Evolutionary conservation across 2,888 invertebrate genomes (phyloP).

Genomic region (Xylota segnis): DNA sequence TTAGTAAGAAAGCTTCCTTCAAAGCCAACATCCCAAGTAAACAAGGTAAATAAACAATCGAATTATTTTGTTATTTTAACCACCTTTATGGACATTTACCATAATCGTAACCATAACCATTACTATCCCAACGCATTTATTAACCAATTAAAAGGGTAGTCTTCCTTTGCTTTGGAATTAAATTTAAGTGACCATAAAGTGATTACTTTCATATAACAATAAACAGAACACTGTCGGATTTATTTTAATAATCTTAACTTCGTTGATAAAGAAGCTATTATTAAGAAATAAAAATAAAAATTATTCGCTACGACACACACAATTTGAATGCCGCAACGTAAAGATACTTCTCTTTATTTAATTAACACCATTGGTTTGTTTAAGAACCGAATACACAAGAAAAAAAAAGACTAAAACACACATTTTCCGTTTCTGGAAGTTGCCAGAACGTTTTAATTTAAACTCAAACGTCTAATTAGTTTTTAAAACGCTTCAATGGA

Average conservation of each 20-base stretch:
- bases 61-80: too few species aligned
- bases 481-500: not conserved
- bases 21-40: too few species aligned
- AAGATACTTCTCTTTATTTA: slow-evolving; percentile 27
- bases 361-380: slow-evolving; percentile 44
- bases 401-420: not conserved
- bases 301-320: slow-evolving; percentile 31
- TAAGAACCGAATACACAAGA: not conserved
- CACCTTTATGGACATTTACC: too few species aligned
- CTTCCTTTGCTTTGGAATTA: not conserved
- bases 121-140: not conserved
- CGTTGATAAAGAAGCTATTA: not conserved
- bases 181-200: slow-evolving; percentile 21
- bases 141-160: not conserved
- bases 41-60: too few species aligned
- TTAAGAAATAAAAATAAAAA: slow-evolving; percentile 15
- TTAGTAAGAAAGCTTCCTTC: too few species aligned
- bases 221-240: slow-evolving; percentile 7
- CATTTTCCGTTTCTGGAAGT: not conserved
- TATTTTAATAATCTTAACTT: slow-evolving; percentile 15
- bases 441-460: slow-evolving; percentile 2
- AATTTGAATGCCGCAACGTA: slow-evolving; percentile 13
- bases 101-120: not conserved
- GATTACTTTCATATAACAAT: slow-evolving; percentile 20
- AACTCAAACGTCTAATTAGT: slow-evolving; percentile 10